Base-by-base conservation (phyloP, 2,797 vertebrate species). In the Esox masquinongy region DNA sequence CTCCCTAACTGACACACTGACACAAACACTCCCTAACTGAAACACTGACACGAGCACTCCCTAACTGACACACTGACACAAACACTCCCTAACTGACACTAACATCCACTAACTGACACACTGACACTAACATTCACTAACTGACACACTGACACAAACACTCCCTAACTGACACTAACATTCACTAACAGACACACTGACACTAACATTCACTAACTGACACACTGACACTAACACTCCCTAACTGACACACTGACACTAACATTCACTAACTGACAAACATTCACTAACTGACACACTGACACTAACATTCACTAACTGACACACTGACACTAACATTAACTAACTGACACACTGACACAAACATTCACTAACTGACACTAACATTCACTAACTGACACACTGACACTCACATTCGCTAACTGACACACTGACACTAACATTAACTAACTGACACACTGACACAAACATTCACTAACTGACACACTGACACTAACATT, bases 1-100 rank as follows among this genome's bases (percentile, higher is more conserved):
- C n/a, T n/a, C n/a, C n/a, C n/a, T n/a, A n/a, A n/a, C n/a, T n/a
- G n/a, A n/a, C 70, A 29, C 39, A 53, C 39, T 43, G 39, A 43
- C 39, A 77, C 66, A 66, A 16, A 66, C 74, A 67, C 19, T 1
- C 50, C 70, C 34, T 72, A 70, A 70, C 56, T 15, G 29, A 24
- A n/a, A 71, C 50, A 70, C 72, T 43, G 39, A 71, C 70, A 47
- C 22, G n/a, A n/a, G n/a, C 68, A 59, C 56, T 68, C 63, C 70
- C 34, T 72, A 70, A 70, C 56, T 15, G 29, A 24, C 24, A 71
- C 50, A 70, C 72, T 43, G 39, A 71, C 70, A 47, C 22, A 26
- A 50, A 56, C 69, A 56, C 53, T 59, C 26, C 15, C n/a, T n/a
- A n/a, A n/a, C n/a, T n/a, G n/a, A n/a, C n/a, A n/a, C n/a, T n/a